These are phyloP conservation scores for Ceramica pisi DNA, from an alignment of 2,888 invertebrate species.

Conservation along the genomic window DNA sequence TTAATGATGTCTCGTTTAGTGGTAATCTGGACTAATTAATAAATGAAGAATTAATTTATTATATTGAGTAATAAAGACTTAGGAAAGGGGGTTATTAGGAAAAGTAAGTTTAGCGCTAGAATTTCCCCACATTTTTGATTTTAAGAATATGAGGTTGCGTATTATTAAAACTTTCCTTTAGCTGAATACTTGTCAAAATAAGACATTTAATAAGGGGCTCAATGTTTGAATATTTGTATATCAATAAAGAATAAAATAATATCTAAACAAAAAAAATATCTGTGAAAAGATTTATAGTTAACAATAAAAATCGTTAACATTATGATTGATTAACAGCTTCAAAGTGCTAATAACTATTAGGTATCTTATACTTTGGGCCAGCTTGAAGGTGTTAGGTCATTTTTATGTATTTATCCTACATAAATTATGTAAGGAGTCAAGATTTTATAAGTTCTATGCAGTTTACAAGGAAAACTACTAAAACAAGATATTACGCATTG, in stretches of 20 bases:
- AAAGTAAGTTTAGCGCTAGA: not conserved
- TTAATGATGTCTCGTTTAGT: conserved; percentile 7
- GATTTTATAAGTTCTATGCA: conserved; percentile 30
- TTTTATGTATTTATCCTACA: conserved; percentile 31
- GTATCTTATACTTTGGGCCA: not conserved
- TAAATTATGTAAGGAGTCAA: conserved; percentile 29
- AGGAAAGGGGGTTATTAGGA: conserved; percentile 4
- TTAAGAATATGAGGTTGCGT: not conserved
- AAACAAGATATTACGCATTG: conserved; percentile 18
- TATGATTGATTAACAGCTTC: conserved; percentile 19
- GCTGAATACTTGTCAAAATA: not conserved
- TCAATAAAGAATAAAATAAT: too few species aligned
- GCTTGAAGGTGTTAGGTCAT: conserved; percentile 27
- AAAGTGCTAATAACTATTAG: conserved; percentile 20
- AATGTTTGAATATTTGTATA: too few species aligned
- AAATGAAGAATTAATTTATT: not conserved
- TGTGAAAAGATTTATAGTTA: not conserved
- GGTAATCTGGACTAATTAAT: not conserved
- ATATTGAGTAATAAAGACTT: conserved; percentile 9
- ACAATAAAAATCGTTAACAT: conserved; percentile 7
- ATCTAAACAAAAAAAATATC: not conserved
- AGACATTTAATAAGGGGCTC: not conserved
- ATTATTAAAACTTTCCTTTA: not conserved
- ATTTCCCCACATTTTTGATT: not conserved
- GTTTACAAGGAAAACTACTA: conserved; percentile 47